Base-by-base conservation (phyloP, 2,888 invertebrate species). In the Zaprionus bogoriensis region DNA sequence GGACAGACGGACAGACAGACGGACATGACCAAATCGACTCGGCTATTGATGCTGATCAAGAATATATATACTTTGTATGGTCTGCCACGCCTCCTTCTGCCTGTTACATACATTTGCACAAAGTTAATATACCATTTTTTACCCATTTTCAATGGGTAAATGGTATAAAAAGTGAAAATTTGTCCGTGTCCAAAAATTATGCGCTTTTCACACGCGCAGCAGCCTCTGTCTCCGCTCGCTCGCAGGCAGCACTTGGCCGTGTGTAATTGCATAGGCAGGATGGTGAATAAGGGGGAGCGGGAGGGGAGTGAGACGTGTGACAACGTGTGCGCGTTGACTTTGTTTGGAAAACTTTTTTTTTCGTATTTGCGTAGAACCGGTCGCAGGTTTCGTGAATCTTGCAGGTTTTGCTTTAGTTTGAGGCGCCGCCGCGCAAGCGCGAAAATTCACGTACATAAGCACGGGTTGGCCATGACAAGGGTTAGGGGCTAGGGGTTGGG, bases 91-190 rank as follows among this genome's bases (percentile, higher is more conserved):
- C n/a, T n/a, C n/a, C n/a, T n/a, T n/a, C n/a, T n/a, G n/a, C n/a
- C n/a, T n/a, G n/a, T n/a, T n/a, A n/a, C n/a, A n/a, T n/a, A n/a
- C n/a, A n/a, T n/a, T n/a, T n/a, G n/a, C n/a, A n/a, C n/a, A n/a
- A n/a, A n/a, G n/a, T n/a, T n/a, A n/a, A n/a, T n/a, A n/a, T n/a
- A n/a, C n/a, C n/a, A n/a, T n/a, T n/a, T n/a, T n/a, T n/a, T n/a
- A n/a, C n/a, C n/a, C n/a, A n/a, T n/a, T n/a, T n/a, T n/a, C n/a
- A n/a, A n/a, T n/a, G n/a, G n/a, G n/a, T n/a, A n/a, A n/a, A n/a
- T n/a, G n/a, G n/a, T n/a, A n/a, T n/a, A 70, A 71, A 87, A 87
- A 87, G 87, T 87, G 87, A 87, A 87, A 87, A 87, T 85, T 85
- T 85, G 87, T 84, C 79, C 77, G 87, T 75, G 84, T 86, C 73